These are phyloP conservation scores for Lithophane ornitopus DNA, from an alignment of 2,888 invertebrate species.

Conservation along the genomic window DNA sequence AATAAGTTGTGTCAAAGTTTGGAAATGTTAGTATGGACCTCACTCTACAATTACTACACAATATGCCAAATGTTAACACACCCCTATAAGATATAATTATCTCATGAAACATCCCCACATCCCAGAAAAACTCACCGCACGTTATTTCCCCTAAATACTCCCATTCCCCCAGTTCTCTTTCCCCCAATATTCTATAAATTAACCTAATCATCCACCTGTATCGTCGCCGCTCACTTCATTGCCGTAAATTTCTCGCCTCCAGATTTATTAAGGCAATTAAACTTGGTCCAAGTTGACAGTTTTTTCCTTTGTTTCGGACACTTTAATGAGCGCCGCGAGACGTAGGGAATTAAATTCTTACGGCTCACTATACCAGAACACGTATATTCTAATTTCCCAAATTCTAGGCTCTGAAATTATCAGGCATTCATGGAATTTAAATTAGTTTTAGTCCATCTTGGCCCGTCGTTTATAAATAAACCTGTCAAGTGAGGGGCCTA, in stretches of 20 bases:
- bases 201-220: conserved; percentile 57
- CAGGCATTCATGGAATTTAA: conserved; percentile 39
- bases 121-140: neutral
- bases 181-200: conserved; percentile 52
- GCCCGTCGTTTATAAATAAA: neutral
- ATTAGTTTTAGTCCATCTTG: conserved; percentile 12
- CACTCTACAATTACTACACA: neutral
- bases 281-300: conserved; percentile 88
- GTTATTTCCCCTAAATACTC: neutral
- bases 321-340: conserved; percentile 84
- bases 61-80: neutral
- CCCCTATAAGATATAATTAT: neutral
- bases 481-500: neutral
- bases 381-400: conserved; percentile 36
- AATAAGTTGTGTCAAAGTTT: neutral
- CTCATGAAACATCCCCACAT: neutral
- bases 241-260: conserved; percentile 72
- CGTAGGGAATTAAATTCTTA: conserved; percentile 75
- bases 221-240: conserved; percentile 66
- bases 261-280: conserved; percentile 90
- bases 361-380: conserved; percentile 47
- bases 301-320: conserved; percentile 86
- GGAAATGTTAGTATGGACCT: neutral
- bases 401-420: conserved; percentile 35
- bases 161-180: neutral